These are phyloP conservation scores for Herpetotheres cachinnans DNA, from an alignment of 2,113 vertebrate genomes.

Conservation along the genomic window DNA sequence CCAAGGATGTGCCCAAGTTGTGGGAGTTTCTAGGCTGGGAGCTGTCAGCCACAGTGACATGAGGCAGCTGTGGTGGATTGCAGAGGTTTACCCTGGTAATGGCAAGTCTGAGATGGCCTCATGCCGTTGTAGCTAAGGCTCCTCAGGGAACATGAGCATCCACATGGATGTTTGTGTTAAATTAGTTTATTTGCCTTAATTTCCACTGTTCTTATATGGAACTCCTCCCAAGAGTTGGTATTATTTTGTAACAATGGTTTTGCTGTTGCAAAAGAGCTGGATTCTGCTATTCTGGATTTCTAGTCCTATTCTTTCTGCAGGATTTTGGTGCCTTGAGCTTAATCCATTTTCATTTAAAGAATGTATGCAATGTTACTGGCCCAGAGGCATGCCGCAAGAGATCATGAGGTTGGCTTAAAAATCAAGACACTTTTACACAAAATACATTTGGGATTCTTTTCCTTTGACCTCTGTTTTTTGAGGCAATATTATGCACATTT, in stretches of 20 bases:
- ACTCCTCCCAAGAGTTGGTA: not conserved
- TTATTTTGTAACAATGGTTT: not conserved
- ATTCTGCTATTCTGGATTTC: not conserved
- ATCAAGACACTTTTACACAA: not conserved
- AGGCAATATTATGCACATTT: not conserved
- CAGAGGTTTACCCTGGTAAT: not conserved
- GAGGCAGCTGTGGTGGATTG: not conserved
- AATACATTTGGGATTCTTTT: not conserved
- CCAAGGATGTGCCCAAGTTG: not conserved
- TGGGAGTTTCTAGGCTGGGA: not conserved
- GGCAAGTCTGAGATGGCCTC: not conserved
- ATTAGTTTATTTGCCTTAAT: not conserved
- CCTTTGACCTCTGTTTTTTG: not conserved
- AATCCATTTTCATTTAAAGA: not conserved
- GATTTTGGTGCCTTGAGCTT: not conserved
- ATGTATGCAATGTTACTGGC: not conserved
- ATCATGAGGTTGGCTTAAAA: not conserved
- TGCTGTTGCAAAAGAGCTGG: not conserved
- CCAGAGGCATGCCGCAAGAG: not conserved
- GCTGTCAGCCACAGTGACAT: not conserved
- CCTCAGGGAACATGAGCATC: not conserved
- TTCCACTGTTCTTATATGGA: not conserved
- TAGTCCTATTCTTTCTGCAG: not conserved
- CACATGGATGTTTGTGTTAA: not conserved
- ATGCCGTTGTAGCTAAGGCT: not conserved